Base-by-base conservation (phyloP, 1,140 invertebrate genomes). In the Bactericera cockerelli region DNA sequence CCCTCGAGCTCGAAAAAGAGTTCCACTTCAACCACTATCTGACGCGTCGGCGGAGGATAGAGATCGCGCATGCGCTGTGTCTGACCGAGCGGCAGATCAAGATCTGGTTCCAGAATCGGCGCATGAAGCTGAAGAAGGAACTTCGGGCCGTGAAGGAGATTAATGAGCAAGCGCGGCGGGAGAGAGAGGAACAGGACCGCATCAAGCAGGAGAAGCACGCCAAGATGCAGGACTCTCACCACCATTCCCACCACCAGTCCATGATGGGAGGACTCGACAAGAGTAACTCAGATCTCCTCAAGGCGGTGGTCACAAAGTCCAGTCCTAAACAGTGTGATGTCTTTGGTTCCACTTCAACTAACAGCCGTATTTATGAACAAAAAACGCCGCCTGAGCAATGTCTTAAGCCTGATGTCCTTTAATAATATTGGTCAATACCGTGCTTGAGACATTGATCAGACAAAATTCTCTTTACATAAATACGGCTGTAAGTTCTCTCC, bases 1-100 rank as follows among this genome's bases (percentile, higher is more conserved):
- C 90, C 1, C 74, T 93, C 69, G 90, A 94, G 71, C 78, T 94
- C 70, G 94, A 98, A 74, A 98, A 98, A 74, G 94, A 98, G 76
- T 98, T 98, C 74, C 93, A 98, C 72, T 98, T 94, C 75, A 97
- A 96, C 74, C 91, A 95, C 68, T 98, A 98, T 75, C 79, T 97
- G 70, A 97, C 93, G 65, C 80, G 93, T 69, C 80, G 93, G 71
- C 82, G 93, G 70, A 81, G 93, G 75, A 96, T 98, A 76, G 93
- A 97, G 74, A 95, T 98, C 65, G 93, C 93, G 10, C 93, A 96
- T 73, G 91, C 92, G 28, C 80, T 97, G 13, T 95, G 93, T 71
- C 80, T 97, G 55, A 96, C 93, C 60, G 93, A 97, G 74, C 79
- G 93, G 63, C 93, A 97, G 75, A 95, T 95, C 68, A 95, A 95